Conservation (phyloP, 2,797 vertebrate genomes). For the Lithobates pipiens region DNA sequence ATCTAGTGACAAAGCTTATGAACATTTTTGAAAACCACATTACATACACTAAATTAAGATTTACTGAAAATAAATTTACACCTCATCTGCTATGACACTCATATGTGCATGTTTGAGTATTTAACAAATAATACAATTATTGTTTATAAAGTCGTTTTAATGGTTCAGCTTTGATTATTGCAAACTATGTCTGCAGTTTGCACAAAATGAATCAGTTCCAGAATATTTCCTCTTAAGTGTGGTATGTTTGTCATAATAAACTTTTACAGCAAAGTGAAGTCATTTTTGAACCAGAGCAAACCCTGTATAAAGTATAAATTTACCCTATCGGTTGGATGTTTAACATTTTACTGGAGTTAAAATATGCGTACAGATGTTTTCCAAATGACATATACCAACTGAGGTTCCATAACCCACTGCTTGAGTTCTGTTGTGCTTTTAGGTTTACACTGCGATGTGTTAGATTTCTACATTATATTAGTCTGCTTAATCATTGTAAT, state of each 20-base stretch:
- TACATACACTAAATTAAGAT: neutral
- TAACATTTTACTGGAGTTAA: conserved; percentile 9
- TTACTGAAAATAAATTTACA: neutral
- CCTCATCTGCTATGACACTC: neutral
- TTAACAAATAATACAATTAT: neutral
- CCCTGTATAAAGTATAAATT: conserved; percentile 5
- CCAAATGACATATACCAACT: conserved; percentile 39
- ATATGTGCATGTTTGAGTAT: neutral
- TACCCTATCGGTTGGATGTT: neutral
- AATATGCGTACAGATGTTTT: conserved; percentile 20
- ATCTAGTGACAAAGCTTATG: neutral
- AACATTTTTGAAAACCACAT: neutral
- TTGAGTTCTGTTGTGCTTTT: conserved; percentile 40
- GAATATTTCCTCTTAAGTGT: conserved; percentile 7
- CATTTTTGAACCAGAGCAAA: conserved; percentile 25
- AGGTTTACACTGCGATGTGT: conserved; percentile 23
- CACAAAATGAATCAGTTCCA: neutral
- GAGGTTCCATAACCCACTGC: neutral
- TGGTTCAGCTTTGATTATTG: neutral
- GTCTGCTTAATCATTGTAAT: conserved; percentile 17
- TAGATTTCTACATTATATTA: conserved; percentile 16
- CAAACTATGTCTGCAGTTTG: neutral
- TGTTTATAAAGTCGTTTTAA: neutral
- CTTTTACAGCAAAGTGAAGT: conserved; percentile 13
- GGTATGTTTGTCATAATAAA: conserved; percentile 50